These are phyloP conservation scores for Pterophyllum scalare DNA, from an alignment of 2,113 vertebrate genomes.

Conservation along the genomic window DNA sequence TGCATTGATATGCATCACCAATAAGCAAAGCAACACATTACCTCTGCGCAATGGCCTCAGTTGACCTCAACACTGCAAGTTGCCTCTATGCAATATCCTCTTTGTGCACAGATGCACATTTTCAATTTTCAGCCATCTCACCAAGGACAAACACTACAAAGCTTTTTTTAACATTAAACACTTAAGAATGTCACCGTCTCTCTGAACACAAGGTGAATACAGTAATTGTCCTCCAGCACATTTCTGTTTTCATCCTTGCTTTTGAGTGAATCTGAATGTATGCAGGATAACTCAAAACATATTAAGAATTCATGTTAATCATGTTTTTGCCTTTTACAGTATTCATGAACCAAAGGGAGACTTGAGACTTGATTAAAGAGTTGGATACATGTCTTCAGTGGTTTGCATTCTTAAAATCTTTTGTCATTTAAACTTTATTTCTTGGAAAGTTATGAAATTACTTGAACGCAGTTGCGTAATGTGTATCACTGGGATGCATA, in stretches of 20 bases:
- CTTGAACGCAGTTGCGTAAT: background rate
- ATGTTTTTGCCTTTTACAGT: background rate
- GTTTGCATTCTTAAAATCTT: background rate
- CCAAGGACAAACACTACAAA: conserved; percentile 1
- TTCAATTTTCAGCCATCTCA: conserved; percentile 6
- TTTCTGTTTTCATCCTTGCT: conserved; percentile 9
- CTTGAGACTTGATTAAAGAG: background rate
- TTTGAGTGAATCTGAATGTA: background rate
- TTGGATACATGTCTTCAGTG: background rate
- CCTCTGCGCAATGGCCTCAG: conserved; percentile 17
- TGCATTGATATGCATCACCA: background rate
- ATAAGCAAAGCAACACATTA: background rate
- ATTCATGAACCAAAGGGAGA: background rate
- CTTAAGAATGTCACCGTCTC: conserved; percentile 50
- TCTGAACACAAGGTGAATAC: conserved; percentile 8
- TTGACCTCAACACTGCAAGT: conserved; percentile 23
- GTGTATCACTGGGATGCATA: background rate
- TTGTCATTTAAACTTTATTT: background rate
- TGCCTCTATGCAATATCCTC: background rate
- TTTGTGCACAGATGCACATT: conserved; percentile 1
- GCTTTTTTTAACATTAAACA: conserved; percentile 33
- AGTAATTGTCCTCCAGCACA: background rate
- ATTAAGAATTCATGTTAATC: background rate
- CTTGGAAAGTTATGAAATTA: too few relatives aligned
- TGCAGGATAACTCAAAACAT: background rate